phyloP scores from a whole-genome alignment of 2,888 invertebrate species.

The Drosophila barbarae region DNA sequence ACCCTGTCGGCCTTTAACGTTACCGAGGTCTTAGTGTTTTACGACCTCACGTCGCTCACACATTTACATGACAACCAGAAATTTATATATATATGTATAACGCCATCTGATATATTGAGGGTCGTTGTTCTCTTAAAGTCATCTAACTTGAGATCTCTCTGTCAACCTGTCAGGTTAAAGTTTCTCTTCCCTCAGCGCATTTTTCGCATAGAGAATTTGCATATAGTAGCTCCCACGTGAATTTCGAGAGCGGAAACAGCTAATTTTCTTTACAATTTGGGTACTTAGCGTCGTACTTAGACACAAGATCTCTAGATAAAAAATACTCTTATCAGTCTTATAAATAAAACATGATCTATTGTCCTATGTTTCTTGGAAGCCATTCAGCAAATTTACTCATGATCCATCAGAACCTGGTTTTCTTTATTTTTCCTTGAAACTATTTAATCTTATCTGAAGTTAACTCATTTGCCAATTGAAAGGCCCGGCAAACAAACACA shows the following conservation, averaged over 20 bases:
- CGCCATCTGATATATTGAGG: conserved; percentile 33
- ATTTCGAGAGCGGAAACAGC: conserved; percentile 50
- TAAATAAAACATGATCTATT: conserved; percentile 24
- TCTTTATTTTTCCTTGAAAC: neutral
- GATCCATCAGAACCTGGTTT: conserved; percentile 16
- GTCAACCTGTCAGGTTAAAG: conserved; percentile 1
- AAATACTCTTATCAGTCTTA: conserved; percentile 29
- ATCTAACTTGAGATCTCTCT: conserved; percentile 12
- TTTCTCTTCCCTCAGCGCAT: conserved; percentile 9
- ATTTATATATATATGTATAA: neutral
- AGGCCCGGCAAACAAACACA: conserved; percentile 17
- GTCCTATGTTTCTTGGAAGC: conserved; percentile 1
- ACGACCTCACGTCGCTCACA: conserved; percentile 44
- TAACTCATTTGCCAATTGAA: conserved; percentile 34
- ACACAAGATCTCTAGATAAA: conserved; percentile 8
- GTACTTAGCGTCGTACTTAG: conserved; percentile 46
- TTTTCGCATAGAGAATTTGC: conserved; percentile 44
- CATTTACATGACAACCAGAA: conserved; percentile 53
- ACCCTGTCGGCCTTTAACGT: conserved; percentile 23
- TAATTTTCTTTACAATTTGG: conserved; percentile 54
- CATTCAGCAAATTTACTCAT: conserved; percentile 7
- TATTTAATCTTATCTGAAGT: conserved; percentile 54
- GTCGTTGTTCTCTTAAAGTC: conserved; percentile 49
- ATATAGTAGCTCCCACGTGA: conserved; percentile 53
- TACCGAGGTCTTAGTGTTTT: conserved; percentile 38